These are phyloP conservation scores for Ursus arctos DNA, from an alignment of 2,113 vertebrate genomes.

Conservation along the genomic window DNA sequence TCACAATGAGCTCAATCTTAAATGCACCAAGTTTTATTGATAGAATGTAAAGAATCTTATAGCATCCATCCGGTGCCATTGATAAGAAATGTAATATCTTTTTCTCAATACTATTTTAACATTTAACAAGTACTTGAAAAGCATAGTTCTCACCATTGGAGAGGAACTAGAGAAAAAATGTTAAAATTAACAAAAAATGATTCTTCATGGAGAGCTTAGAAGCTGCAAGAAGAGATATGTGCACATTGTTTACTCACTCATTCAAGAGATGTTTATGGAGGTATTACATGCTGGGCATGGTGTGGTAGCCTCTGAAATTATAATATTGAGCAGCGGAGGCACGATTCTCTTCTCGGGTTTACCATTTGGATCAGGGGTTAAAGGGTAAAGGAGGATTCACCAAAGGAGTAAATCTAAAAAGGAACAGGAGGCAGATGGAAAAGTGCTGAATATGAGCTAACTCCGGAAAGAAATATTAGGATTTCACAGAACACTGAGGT, in stretches of 20 bases:
- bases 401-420: background rate
- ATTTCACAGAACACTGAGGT: background rate
- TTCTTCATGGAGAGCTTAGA: background rate
- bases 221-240: background rate
- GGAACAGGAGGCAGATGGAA: background rate
- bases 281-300: background rate
- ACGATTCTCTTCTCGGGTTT: background rate
- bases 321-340: background rate
- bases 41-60: background rate
- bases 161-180: background rate
- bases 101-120: background rate
- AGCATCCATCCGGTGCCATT: background rate
- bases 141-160: background rate
- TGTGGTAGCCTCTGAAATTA: background rate
- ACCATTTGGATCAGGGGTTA: background rate
- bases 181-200: background rate
- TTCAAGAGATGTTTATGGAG: background rate
- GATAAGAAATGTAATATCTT: background rate
- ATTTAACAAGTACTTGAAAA: background rate
- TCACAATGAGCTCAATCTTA: background rate
- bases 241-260: background rate
- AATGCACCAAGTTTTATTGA: background rate
- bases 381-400: background rate
- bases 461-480: background rate
- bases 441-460: background rate